Conservation (phyloP, 2,113 vertebrate genomes). For the Epinephelus moara region DNA sequence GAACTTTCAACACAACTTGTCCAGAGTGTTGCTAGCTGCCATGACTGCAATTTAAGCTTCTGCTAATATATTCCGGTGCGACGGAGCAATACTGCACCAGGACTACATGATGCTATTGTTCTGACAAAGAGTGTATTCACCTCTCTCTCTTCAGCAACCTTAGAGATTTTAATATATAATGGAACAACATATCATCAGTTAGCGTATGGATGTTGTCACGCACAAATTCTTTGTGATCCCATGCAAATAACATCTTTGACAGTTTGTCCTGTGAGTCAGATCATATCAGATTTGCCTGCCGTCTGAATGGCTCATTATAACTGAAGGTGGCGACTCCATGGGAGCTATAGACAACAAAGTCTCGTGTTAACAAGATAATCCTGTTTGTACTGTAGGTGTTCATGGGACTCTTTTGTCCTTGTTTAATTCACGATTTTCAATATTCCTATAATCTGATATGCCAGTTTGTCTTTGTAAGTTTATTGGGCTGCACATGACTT, state of each 20-base stretch:
- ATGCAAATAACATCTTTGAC: conserved; percentile 19
- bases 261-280: not conserved
- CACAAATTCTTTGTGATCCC: not conserved
- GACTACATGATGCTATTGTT: not conserved
- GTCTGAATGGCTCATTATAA: conserved; percentile 17
- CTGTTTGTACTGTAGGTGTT: not conserved
- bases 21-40: not conserved
- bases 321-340: conserved; percentile 1
- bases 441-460: too few relatives aligned
- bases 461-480: too few relatives aligned
- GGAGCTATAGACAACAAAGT: conserved; percentile 16
- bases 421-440: not conserved
- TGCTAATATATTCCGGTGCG: not conserved
- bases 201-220: not conserved
- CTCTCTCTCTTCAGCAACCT: not conserved
- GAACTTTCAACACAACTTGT: not conserved
- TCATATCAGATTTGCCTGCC: not conserved
- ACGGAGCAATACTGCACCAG: not conserved
- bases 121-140: not conserved
- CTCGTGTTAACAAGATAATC: conserved; percentile 6
- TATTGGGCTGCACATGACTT: not conserved
- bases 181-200: not conserved
- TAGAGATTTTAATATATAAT: not conserved
- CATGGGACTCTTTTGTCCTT: not conserved
- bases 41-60: not conserved